Evolutionary conservation across 2,113 vertebrate species (phyloP).

Genomic region (Pangasianodon hypophthalmus): DNA sequence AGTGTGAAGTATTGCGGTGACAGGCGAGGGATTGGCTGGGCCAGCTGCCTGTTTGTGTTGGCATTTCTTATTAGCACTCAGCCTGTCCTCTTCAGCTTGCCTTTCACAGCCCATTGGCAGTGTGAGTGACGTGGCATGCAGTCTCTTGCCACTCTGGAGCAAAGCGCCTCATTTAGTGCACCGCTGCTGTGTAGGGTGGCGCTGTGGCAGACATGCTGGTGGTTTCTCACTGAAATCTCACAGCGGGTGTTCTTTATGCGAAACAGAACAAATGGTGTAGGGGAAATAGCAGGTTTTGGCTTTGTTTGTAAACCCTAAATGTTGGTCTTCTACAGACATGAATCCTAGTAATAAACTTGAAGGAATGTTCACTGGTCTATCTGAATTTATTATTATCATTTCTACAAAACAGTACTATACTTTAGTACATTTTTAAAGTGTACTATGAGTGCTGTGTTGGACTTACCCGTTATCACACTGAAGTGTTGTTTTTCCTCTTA

Average conservation of each 20-base stretch:
- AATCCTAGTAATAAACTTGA: not conserved
- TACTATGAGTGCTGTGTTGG: not conserved
- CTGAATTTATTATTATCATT: not conserved
- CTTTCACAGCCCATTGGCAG: slow-evolving; percentile 80
- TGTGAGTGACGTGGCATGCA: slow-evolving; percentile 78
- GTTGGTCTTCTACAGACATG: not conserved
- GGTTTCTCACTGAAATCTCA: slow-evolving; percentile 6
- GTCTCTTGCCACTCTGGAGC: slow-evolving; percentile 74
- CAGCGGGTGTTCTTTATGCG: slow-evolving; percentile 12
- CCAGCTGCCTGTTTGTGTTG: slow-evolving; percentile 77
- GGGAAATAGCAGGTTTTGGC: not conserved
- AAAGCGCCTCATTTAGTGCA: slow-evolving; percentile 35
- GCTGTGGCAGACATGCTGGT: slow-evolving; percentile 13
- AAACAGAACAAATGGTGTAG: not conserved
- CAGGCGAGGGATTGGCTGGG: slow-evolving; percentile 70
- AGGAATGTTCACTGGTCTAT: not conserved
- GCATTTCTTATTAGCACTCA: slow-evolving; percentile 65
- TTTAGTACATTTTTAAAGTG: not conserved
- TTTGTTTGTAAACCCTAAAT: not conserved
- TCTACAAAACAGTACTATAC: not conserved
- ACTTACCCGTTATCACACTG: not conserved
- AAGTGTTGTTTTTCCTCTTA: not conserved
- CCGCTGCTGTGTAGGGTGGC: slow-evolving; percentile 41
- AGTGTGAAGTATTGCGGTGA: slow-evolving; percentile 74
- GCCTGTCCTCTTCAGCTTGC: slow-evolving; percentile 69